Base-by-base conservation (phyloP, 2,888 invertebrate species). In the Lasioglossum villosulum region DNA sequence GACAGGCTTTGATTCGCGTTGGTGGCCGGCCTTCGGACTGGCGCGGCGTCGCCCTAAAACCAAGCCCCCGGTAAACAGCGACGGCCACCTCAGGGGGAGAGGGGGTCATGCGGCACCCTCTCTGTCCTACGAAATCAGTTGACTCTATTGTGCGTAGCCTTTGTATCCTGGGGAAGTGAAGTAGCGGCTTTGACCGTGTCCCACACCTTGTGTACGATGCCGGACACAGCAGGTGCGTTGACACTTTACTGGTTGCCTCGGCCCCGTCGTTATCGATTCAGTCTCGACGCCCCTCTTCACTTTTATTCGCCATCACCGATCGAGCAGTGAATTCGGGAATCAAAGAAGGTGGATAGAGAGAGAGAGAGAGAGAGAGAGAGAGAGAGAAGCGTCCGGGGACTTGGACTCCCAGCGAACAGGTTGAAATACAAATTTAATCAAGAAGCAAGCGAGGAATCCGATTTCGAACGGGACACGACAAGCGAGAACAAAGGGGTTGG, bases 1-100 rank as follows among this genome's bases (percentile, higher is more conserved):
- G 91, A 91, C 92, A 88, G 88, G 86, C 92, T 92, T 92, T 92
- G 92, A 92, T 90, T 90, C 68, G 37, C 78, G 82, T 70, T 80
- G 66, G 85, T 73, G 81, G 12, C 48, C 23, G 34, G 70, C 83
- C 83, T 80, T 90, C 87, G 80, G 79, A 77, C 74, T 48, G 83
- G 81, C 48, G 45, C 45, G 16, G 45, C 88, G 84, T 86, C 87
- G 80, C 78, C 82, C 86, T 82, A 68, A 84, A 86, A 81, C 82
- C 81, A 83, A 86, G 78, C 82, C 80, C 79, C 78, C 71, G 37
- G 80, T 73, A 86, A 90, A 90, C 90, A 78, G 79, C 37, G 80
- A 73, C 86, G 80, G 45, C 82, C 39, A 45, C 23, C 76, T 82
- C 74, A 71, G 63, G 75, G 83, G 78, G 45, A 79, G 71, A 71